Base-by-base conservation (phyloP, 2,888 invertebrate genomes). In the Coecobrya sp. region DNA sequence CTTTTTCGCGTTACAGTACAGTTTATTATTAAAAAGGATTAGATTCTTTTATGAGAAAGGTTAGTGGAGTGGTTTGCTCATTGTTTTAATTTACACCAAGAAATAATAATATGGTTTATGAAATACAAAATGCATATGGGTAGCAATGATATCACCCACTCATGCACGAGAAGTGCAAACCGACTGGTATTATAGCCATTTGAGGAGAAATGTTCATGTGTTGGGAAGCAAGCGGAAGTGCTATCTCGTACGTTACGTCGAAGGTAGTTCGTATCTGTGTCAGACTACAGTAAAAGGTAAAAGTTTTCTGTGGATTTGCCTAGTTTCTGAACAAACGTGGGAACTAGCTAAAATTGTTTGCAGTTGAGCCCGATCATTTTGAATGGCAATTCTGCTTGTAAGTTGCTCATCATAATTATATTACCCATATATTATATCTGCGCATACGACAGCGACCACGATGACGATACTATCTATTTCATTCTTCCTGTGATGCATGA, bases 241-340 rank as follows among this genome's bases (percentile, higher is more conserved):
- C 49, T 49, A 87, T 70, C 62, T 73, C 22, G 7, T 19, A 22
- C 36, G 16, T 82, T 36, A 22, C 22, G 22, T 11, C 84, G 84
- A 73, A 76, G 65, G 45, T 30, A 65, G 55, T 25, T 25, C 79
- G 27, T 79, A 79, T 55, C 49, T 76, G 49, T 76, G 76, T 76
- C 76, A 76, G 25, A 30, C 19, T 62, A 25, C 16, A 70, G 30
- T 65, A 73, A 82, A 79, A 85, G 92, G 92, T 19, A 92, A 92
- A 92, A 88, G 87, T 92, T 88, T 88, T 82, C 84, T 52, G 42
- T 52, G 42, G 84, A 82, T 49, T 87, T 73, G 88, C 92, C 92
- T 92, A 92, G 91, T 87, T 91, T 91, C 86, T 91, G 82, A 86
- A 65, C 13, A 25, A 88, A 88, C 92, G 92, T 92, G 92, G 88